phyloP scores from a whole-genome alignment of 2,888 invertebrate genomes.

The Chalcis sispes region DNA sequence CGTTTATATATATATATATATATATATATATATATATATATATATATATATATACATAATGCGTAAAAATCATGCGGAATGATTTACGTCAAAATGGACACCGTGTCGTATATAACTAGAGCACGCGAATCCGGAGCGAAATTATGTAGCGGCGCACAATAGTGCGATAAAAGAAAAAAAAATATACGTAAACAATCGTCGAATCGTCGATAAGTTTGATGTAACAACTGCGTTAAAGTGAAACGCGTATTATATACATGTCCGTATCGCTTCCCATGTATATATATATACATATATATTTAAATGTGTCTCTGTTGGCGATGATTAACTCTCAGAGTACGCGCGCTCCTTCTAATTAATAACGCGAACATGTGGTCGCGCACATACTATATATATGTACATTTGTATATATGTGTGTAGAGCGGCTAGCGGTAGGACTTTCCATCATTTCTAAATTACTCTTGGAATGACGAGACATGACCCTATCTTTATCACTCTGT shows the following conservation, averaged over 20 bases:
- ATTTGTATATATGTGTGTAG: no score
- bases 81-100: neutral
- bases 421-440: conserved; percentile 27
- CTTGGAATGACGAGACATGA: neutral
- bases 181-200: no score
- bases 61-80: neutral
- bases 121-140: conserved; percentile 21
- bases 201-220: no score
- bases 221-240: no score
- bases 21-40: no score
- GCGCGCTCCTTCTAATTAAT: conserved; percentile 44
- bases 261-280: no score
- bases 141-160: no score
- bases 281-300: neutral
- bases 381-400: neutral
- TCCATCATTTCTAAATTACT: conserved; percentile 51
- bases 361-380: conserved; percentile 33
- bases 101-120: conserved; percentile 13
- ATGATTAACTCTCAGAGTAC: conserved; percentile 37
- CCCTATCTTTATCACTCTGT: no score
- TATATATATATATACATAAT: no score
- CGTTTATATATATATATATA: no score
- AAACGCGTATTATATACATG: no score
- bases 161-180: no score
- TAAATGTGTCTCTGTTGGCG: conserved; percentile 13